Percentiles rank a stretch among this genome's conserved stretches.
Conservation (phyloP, 2,797 vertebrate species). For the Sphenopsis melanotis region DNA sequence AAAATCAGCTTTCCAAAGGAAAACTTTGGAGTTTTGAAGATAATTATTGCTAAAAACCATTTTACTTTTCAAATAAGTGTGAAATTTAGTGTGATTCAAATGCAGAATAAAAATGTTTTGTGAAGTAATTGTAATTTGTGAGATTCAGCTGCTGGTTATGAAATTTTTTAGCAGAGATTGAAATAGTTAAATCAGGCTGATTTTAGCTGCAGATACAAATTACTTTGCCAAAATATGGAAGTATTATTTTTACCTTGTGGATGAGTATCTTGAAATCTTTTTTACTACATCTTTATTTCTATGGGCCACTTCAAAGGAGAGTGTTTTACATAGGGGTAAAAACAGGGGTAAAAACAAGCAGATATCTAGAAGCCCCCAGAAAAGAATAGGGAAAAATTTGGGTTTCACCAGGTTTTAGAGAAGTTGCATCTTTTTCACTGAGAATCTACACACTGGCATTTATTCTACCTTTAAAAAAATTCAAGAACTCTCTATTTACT, state of each 20-base stretch:
- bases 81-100: neutral
- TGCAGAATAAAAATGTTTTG: neutral
- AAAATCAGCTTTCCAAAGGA: neutral
- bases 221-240: neutral
- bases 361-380: neutral
- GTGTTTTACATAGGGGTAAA: neutral
- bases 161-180: neutral
- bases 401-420: neutral
- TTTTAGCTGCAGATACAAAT: neutral
- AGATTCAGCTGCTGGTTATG: neutral
- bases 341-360: neutral
- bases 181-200: neutral
- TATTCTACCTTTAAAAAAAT: neutral
- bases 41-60: neutral
- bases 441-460: neutral
- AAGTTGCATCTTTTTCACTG: neutral
- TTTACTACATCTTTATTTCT: neutral
- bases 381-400: neutral
- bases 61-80: neutral
- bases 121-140: neutral
- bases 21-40: neutral
- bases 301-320: neutral
- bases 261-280: neutral
- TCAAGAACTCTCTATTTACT: neutral
- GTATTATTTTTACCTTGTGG: neutral